A percentile compares a stretch with the other conserved stretches of the same genome.
Conservation (phyloP, 1,140 invertebrate genomes). For the Pseudomyrmex sp. region DNA sequence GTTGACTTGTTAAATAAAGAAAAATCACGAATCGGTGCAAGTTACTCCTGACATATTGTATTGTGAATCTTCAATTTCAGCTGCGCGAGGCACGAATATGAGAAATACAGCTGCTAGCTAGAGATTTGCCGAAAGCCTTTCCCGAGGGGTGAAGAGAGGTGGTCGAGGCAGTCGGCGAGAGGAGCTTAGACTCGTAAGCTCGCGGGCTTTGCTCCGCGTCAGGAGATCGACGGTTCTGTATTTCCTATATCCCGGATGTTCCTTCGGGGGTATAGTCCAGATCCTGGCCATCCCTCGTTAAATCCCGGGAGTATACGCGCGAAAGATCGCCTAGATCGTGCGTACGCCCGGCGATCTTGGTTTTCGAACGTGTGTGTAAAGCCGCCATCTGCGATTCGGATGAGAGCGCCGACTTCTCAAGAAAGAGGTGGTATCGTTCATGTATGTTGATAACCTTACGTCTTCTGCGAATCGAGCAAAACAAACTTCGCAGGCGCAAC, state of each 20-base stretch:
- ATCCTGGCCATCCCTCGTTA: conserved; percentile 73
- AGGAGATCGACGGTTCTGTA: conserved; percentile 79
- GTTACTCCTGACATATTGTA: conserved; percentile 33
- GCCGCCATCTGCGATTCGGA: conserved; percentile 67
- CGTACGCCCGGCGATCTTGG: conserved; percentile 47
- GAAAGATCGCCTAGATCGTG: conserved; percentile 56
- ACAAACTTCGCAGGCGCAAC: too few species aligned
- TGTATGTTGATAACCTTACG: neutral
- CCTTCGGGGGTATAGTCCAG: conserved; percentile 68
- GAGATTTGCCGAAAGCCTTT: conserved; percentile 76
- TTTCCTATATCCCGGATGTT: conserved; percentile 77
- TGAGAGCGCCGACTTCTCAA: conserved; percentile 19
- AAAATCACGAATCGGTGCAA: conserved; percentile 9
- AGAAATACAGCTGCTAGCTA: conserved; percentile 68
- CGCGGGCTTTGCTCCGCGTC: conserved; percentile 76
- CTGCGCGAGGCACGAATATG: conserved; percentile 61
- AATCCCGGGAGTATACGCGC: conserved; percentile 71
- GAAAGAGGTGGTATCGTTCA: neutral
- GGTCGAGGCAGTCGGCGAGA: conserved; percentile 70
- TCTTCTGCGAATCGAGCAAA: too few species aligned
- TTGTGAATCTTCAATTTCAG: conserved; percentile 53
- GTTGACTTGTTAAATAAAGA: neutral
- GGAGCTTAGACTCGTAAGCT: conserved; percentile 81
- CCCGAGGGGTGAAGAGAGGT: conserved; percentile 62
- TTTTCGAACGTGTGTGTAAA: conserved; percentile 69